Evolutionary conservation across 2,797 vertebrate genomes (phyloP).

Genomic region (Anniella stebbinsi): DNA sequence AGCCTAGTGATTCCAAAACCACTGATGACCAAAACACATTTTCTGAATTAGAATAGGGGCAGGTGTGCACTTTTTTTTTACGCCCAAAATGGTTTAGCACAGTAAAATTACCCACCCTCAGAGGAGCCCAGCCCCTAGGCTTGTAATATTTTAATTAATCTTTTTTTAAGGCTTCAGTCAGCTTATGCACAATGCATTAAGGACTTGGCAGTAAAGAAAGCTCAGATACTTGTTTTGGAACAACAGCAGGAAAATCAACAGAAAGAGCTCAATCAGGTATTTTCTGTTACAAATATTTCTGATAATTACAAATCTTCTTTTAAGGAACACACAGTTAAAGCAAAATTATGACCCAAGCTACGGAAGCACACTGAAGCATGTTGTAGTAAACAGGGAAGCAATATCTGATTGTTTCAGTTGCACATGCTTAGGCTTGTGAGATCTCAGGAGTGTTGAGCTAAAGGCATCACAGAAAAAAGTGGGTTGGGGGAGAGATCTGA

Average conservation of each 20-base stretch:
- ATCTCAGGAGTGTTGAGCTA: not conserved
- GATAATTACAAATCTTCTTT: constrained; percentile 12
- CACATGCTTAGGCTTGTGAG: not conserved
- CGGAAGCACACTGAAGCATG: not conserved
- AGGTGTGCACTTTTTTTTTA: not conserved
- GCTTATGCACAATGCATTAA: constrained; percentile 63
- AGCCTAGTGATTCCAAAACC: not conserved
- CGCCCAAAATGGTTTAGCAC: not conserved
- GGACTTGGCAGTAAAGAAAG: constrained; percentile 69
- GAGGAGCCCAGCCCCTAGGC: not conserved
- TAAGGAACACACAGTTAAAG: not conserved
- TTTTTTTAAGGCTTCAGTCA: constrained; percentile 67
- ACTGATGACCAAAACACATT: not conserved
- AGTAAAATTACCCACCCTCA: not conserved
- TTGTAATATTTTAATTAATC: constrained; percentile 39
- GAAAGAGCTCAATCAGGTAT: constrained; percentile 77
- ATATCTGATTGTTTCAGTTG: not conserved
- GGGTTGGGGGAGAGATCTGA: not conserved
- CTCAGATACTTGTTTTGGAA: constrained; percentile 57
- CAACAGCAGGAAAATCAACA: constrained; percentile 60
- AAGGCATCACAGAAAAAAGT: not conserved
- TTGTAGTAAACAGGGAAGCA: not conserved
- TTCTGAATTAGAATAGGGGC: not conserved
- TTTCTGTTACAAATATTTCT: constrained; percentile 33
- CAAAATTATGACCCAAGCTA: not conserved